A percentile compares a stretch with the other conserved stretches of the same genome.
phyloP scores from a whole-genome alignment of 2,797 vertebrate species.

The Phalanger gymnotis region DNA sequence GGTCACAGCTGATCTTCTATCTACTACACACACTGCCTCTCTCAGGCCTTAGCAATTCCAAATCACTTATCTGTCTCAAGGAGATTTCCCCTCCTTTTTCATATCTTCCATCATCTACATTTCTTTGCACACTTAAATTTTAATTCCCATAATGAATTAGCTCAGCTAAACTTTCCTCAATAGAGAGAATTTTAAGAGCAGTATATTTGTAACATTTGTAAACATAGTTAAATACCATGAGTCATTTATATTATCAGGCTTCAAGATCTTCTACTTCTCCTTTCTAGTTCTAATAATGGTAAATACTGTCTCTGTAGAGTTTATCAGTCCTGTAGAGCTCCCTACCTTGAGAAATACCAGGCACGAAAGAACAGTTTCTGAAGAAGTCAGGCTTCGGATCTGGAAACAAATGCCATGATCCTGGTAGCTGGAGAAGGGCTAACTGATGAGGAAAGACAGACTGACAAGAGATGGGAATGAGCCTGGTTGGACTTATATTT shows the following conservation, averaged over 20 bases:
- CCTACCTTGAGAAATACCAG: not conserved
- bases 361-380: not conserved
- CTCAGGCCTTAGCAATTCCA: not conserved
- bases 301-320: not conserved
- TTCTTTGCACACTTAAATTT: not conserved
- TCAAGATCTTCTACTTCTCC: not conserved
- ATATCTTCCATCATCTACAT: not conserved
- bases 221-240: not conserved
- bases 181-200: not conserved
- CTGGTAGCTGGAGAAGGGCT: not conserved
- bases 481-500: not conserved
- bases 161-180: not conserved
- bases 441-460: not conserved
- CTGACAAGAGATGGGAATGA: not conserved
- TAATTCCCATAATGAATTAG: not conserved
- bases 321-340: not conserved
- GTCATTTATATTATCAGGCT: not conserved
- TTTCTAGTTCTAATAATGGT: constrained; percentile 12
- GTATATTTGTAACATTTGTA: not conserved
- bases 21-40: not conserved
- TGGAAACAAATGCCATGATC: constrained; percentile 20
- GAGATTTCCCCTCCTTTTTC: not conserved
- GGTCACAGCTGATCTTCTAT: not conserved
- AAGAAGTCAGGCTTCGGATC: constrained; percentile 13
- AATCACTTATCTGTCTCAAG: not conserved